These are phyloP conservation scores for Hystrix cristata DNA, from an alignment of 2,113 vertebrate genomes.

Conservation along the genomic window DNA sequence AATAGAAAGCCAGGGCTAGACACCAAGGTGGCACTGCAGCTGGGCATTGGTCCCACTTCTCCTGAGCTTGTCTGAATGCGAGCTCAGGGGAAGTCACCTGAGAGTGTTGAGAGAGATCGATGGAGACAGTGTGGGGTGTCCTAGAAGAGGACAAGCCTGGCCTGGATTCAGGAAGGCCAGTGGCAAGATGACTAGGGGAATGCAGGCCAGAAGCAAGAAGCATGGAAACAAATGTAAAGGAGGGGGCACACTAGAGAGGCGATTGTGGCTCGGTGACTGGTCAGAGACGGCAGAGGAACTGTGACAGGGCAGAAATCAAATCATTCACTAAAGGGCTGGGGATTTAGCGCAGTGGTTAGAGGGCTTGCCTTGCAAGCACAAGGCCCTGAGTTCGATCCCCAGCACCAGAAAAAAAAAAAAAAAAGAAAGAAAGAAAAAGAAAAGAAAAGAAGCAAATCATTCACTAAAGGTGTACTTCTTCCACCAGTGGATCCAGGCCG, in stretches of 20 bases:
- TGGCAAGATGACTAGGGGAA: accelerated
- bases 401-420: no score
- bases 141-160: neutral
- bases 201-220: neutral
- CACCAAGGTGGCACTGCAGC: accelerated
- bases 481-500: neutral
- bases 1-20: accelerated
- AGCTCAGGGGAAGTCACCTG: neutral
- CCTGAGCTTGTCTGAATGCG: neutral
- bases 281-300: neutral
- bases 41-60: neutral
- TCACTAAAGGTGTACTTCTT: neutral
- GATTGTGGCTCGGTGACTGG: neutral
- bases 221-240: neutral
- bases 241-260: neutral
- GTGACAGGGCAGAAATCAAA: neutral
- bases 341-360: no score
- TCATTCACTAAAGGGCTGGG: neutral
- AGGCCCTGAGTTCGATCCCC: no score
- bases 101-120: neutral
- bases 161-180: neutral
- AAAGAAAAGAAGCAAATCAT: neutral
- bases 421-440: no score
- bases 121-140: neutral
- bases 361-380: no score